Conservation (phyloP, 2,888 invertebrate genomes). For the Aporophyla lueneburgensis region DNA sequence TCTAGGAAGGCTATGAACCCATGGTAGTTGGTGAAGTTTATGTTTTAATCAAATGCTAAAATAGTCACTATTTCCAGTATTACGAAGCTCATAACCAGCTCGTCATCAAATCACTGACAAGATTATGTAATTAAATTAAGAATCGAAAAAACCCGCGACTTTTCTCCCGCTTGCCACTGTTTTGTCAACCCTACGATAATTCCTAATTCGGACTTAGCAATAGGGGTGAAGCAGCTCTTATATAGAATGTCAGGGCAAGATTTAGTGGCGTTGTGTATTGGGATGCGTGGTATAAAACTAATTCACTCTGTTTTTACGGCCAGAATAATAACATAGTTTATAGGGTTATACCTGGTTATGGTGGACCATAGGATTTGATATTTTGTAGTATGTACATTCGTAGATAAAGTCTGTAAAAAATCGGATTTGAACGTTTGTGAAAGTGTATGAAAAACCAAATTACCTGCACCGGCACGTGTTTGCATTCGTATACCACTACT, state of each 20-base stretch:
- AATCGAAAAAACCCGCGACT: too few species aligned
- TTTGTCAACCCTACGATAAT: slow-evolving; percentile 78
- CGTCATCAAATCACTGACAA: too few species aligned
- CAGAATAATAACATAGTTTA: slow-evolving; percentile 48
- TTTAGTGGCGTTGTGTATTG: slow-evolving; percentile 82
- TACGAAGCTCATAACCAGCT: neutral
- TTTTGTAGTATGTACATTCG: neutral
- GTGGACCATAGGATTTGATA: neutral
- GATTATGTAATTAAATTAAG: too few species aligned
- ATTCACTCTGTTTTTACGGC: slow-evolving; percentile 69
- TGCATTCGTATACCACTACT: too few species aligned
- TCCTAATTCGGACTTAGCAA: slow-evolving; percentile 86
- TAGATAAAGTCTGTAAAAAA: neutral
- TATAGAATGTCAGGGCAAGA: slow-evolving; percentile 87
- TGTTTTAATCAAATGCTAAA: neutral
- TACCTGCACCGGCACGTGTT: too few species aligned
- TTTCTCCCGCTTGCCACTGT: slow-evolving; percentile 30
- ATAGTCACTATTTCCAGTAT: neutral
- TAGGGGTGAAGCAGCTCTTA: slow-evolving; percentile 86
- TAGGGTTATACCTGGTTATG: slow-evolving; percentile 28
- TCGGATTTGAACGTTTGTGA: neutral
- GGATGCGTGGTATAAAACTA: slow-evolving; percentile 74
- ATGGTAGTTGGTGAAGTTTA: too few species aligned
- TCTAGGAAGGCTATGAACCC: too few species aligned
- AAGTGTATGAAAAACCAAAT: neutral